Conservation (phyloP, 2,888 invertebrate species). For the Platycheirus rosarum region DNA sequence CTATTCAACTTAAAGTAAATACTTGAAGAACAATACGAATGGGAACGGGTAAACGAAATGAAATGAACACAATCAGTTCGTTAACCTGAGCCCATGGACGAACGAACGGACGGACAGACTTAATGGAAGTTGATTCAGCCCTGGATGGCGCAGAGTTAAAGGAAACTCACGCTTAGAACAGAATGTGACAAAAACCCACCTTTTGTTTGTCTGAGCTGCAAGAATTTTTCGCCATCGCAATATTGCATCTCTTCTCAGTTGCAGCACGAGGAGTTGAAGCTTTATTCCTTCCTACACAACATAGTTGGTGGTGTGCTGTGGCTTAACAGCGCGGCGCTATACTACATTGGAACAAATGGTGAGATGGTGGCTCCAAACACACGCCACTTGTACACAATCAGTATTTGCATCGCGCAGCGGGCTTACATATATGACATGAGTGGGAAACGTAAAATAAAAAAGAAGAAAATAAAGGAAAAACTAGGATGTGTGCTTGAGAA, state of each 20-base stretch:
- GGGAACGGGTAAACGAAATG: slow-evolving; percentile 50
- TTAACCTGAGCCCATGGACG: slow-evolving; percentile 58
- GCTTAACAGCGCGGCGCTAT: slow-evolving; percentile 46
- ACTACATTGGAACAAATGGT: slow-evolving; percentile 23
- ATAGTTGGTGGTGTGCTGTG: not conserved
- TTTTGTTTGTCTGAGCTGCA: slow-evolving; percentile 69
- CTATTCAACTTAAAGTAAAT: slow-evolving; percentile 66
- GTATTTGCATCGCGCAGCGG: slow-evolving; percentile 45
- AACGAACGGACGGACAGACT: slow-evolving; percentile 22
- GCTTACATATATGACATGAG: slow-evolving; percentile 35
- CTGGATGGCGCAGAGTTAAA: slow-evolving; percentile 27
- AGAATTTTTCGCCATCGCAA: slow-evolving; percentile 64
- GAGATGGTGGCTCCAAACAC: slow-evolving; percentile 28
- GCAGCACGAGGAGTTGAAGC: slow-evolving; percentile 32
- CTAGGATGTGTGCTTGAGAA: slow-evolving; percentile 67
- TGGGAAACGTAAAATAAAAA: slow-evolving; percentile 32
- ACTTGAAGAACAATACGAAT: slow-evolving; percentile 56
- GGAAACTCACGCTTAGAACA: slow-evolving; percentile 41
- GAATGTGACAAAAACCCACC: slow-evolving; percentile 73
- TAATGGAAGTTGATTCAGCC: slow-evolving; percentile 43
- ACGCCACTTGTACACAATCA: slow-evolving; percentile 48
- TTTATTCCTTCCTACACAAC: slow-evolving; percentile 45
- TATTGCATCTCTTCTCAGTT: slow-evolving; percentile 11
- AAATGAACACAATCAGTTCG: slow-evolving; percentile 46
- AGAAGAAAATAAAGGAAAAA: slow-evolving; percentile 38